A percentile compares a stretch with the other conserved stretches of the same genome.
Evolutionary conservation across 1,140 invertebrate genomes (phyloP).

Genomic region (Hypsibius dujardini): DNA sequence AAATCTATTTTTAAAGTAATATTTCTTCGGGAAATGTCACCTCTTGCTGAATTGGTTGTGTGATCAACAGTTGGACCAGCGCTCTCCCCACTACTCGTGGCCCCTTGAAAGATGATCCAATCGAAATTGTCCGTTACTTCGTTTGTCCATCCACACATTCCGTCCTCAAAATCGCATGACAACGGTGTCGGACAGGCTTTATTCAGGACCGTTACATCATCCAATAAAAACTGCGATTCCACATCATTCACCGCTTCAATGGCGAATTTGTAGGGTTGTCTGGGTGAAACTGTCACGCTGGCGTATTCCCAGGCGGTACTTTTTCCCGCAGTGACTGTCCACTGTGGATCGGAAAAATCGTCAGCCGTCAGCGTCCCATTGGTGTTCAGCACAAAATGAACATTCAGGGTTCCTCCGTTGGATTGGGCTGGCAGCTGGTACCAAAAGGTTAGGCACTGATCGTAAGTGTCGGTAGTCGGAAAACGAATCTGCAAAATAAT

Average conservation of each 20-base stretch:
- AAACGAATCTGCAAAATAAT: no score
- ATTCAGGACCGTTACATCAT: neutral
- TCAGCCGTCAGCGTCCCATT: neutral
- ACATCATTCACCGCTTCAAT: neutral
- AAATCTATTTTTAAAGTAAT: no score
- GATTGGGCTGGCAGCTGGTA: neutral
- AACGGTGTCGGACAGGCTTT: neutral
- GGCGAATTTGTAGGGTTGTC: neutral
- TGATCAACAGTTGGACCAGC: neutral
- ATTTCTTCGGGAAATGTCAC: no score
- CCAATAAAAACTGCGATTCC: no score
- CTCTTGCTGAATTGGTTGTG: no score
- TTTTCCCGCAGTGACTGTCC: neutral
- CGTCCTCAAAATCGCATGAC: neutral
- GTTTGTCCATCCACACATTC: neutral
- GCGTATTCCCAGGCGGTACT: neutral
- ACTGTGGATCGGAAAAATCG: neutral
- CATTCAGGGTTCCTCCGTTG: neutral
- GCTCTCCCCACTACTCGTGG: neutral
- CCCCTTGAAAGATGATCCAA: neutral
- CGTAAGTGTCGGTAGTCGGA: no score
- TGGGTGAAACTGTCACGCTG: neutral
- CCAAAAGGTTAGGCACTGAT: conserved; percentile 5
- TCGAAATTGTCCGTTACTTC: neutral
- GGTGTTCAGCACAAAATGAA: neutral